phyloP scores from a whole-genome alignment of 2,888 invertebrate genomes.

The Siphlonurus alternatus region DNA sequence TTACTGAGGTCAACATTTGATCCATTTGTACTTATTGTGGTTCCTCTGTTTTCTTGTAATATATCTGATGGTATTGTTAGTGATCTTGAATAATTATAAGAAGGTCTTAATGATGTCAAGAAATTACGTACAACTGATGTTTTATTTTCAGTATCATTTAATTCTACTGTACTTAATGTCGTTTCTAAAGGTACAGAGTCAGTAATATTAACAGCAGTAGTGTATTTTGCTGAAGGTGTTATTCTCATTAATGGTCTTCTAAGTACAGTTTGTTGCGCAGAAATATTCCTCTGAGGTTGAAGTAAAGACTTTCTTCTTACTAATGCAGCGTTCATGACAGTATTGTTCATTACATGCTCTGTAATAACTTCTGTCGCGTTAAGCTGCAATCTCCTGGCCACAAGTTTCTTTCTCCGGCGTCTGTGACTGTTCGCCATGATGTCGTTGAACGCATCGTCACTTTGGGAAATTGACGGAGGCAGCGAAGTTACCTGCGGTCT shows the following conservation, averaged over 20 bases:
- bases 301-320: neutral
- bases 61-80: no score
- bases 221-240: neutral
- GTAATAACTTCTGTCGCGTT: neutral
- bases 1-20: neutral
- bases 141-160: neutral
- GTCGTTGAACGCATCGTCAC: neutral
- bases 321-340: neutral
- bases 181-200: neutral
- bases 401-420: neutral
- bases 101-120: neutral
- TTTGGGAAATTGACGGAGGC: neutral
- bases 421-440: neutral
- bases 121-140: neutral
- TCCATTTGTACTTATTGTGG: neutral
- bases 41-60: neutral
- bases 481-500: neutral
- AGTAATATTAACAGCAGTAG: neutral
- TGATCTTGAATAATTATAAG: no score
- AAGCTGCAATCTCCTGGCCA: neutral
- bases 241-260: neutral
- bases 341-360: neutral
- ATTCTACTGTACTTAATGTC: neutral
- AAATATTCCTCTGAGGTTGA: neutral
- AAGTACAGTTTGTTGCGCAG: neutral